These are phyloP conservation scores for Perccottus glenii DNA, from an alignment of 2,113 vertebrate species.

Conservation along the genomic window DNA sequence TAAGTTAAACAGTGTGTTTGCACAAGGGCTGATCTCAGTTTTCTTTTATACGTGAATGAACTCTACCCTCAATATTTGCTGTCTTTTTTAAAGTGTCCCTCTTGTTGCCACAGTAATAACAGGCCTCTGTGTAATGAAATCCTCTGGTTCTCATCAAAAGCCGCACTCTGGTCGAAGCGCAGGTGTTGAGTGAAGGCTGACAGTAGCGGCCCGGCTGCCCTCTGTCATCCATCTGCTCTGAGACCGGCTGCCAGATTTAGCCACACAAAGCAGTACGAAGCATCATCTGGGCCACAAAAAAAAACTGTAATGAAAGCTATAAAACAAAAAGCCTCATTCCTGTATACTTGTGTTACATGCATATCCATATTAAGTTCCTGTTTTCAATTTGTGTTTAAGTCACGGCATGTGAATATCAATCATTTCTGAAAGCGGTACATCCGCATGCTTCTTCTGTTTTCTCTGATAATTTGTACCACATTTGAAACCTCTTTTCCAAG, in stretches of 20 bases:
- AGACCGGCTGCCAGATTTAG: constrained; percentile 40
- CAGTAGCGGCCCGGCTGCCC: constrained; percentile 21
- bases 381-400: neutral
- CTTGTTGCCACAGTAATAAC: constrained; percentile 57
- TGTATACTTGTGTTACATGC: no score
- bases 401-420: neutral
- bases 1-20: no score
- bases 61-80: neutral
- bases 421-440: neutral
- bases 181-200: constrained; percentile 57
- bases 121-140: constrained; percentile 80
- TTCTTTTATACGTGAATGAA: no score
- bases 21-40: no score
- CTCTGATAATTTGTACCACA: constrained; percentile 3
- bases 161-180: constrained; percentile 40
- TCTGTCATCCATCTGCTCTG: constrained; percentile 28
- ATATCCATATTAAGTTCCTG: no score
- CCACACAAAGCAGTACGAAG: neutral
- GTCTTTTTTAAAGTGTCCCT: constrained; percentile 33
- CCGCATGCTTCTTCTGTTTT: neutral
- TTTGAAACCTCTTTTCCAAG: neutral
- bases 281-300: no score
- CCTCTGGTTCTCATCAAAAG: constrained; percentile 74
- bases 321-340: no score
- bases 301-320: no score